Evolutionary conservation across 2,797 vertebrate species (phyloP).

Genomic region (Psittacula echo): DNA sequence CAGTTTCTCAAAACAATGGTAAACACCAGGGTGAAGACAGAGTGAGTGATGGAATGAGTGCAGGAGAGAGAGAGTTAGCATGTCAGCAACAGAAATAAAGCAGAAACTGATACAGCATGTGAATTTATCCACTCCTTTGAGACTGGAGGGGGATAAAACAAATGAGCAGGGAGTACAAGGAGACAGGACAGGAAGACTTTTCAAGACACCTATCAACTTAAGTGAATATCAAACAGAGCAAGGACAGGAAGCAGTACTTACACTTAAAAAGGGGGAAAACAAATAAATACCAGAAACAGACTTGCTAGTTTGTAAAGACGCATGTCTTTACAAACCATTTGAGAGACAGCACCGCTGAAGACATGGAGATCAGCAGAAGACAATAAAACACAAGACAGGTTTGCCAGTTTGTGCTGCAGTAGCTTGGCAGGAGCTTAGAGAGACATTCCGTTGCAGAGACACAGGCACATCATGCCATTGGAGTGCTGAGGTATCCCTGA

Average conservation of each 20-base stretch:
- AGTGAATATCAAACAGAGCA: neutral
- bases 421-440: neutral
- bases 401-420: neutral
- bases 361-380: neutral
- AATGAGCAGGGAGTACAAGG: neutral
- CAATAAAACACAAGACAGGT: neutral
- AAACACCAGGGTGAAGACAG: neutral
- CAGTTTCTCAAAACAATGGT: neutral
- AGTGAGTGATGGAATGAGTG: neutral
- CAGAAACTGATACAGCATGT: neutral
- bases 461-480: rapidly evolving
- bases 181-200: neutral
- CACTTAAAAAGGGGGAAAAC: neutral
- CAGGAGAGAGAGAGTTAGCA: neutral
- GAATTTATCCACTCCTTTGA: neutral
- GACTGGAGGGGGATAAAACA: neutral
- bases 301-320: neutral
- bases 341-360: neutral
- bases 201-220: neutral
- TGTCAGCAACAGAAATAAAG: conserved; percentile 3
- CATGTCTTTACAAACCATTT: neutral
- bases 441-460: neutral
- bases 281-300: neutral
- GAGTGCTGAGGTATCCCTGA: neutral
- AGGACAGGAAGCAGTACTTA: neutral